phyloP scores from a whole-genome alignment of 2,888 invertebrate genomes.

The Pseudococcus viburni region DNA sequence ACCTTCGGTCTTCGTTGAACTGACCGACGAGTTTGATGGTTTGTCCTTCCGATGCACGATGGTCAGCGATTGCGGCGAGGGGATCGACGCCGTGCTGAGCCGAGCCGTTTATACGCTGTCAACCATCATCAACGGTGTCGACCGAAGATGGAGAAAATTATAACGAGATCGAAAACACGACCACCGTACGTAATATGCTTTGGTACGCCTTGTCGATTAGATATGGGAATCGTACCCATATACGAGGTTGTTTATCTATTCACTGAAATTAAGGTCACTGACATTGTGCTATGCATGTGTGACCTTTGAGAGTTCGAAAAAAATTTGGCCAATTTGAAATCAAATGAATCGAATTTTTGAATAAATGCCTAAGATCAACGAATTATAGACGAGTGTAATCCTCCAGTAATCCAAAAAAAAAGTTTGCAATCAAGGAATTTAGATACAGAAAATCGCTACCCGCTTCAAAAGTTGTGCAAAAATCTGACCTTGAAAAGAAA shows the following conservation, averaged over 20 bases:
- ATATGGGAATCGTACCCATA: conserved; percentile 61
- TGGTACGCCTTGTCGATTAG: conserved; percentile 64
- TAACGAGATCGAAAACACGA: conserved; percentile 57
- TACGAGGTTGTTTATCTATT: conserved; percentile 47
- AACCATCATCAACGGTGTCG: conserved; percentile 7
- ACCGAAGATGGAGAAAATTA: conserved; percentile 42
- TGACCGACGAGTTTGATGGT: conserved; percentile 17
- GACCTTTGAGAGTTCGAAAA: not conserved
- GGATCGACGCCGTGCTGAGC: not conserved
- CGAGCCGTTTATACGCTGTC: conserved; percentile 32
- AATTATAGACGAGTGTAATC: no score
- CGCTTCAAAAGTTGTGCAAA: no score
- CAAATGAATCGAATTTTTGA: no score
- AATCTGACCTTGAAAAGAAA: no score
- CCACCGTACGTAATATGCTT: conserved; percentile 56
- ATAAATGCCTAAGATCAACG: no score
- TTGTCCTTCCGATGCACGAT: conserved; percentile 12
- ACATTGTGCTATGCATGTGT: not conserved
- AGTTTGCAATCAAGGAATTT: no score
- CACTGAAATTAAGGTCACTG: conserved; percentile 1
- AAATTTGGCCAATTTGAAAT: not conserved
- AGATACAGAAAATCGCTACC: no score
- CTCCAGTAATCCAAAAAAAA: no score
- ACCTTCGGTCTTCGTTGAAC: conserved; percentile 43
- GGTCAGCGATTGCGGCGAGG: conserved; percentile 9